Evolutionary conservation across 2,888 invertebrate genomes (phyloP).

Genomic region (Piscicola geometra): DNA sequence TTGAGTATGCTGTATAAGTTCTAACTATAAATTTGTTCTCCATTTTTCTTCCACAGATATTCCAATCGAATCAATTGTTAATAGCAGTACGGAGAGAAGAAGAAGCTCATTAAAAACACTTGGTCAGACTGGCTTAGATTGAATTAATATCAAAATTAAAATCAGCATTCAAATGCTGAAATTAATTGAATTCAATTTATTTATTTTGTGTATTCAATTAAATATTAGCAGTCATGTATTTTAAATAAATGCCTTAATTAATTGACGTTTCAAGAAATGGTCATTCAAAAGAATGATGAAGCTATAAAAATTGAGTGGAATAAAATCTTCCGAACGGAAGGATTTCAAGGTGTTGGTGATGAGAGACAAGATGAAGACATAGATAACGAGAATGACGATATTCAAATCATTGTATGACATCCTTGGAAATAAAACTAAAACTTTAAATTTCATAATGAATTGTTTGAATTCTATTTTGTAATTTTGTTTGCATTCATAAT

Average conservation of each 20-base stretch:
- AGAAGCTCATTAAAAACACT: neutral
- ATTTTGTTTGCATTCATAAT: neutral
- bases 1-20: too few species aligned
- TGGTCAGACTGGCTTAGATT: too few species aligned
- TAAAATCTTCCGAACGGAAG: neutral
- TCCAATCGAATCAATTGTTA: neutral
- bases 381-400: neutral
- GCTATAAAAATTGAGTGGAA: neutral
- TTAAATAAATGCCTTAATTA: too few species aligned
- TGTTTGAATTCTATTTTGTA: too few species aligned
- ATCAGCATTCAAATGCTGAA: too few species aligned
- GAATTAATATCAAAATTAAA: too few species aligned
- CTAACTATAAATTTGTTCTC: too few species aligned
- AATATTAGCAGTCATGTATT: too few species aligned
- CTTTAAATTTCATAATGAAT: too few species aligned
- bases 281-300: neutral
- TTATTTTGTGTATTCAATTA: too few species aligned
- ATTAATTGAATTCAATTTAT: too few species aligned
- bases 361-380: neutral
- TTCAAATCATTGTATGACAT: neutral
- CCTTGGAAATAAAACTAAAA: neutral
- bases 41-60: too few species aligned
- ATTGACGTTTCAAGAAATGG: neutral
- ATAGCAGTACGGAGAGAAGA: neutral
- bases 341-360: neutral